phyloP scores from a whole-genome alignment of 2,797 vertebrate genomes.

The Holocentrus rufus region DNA sequence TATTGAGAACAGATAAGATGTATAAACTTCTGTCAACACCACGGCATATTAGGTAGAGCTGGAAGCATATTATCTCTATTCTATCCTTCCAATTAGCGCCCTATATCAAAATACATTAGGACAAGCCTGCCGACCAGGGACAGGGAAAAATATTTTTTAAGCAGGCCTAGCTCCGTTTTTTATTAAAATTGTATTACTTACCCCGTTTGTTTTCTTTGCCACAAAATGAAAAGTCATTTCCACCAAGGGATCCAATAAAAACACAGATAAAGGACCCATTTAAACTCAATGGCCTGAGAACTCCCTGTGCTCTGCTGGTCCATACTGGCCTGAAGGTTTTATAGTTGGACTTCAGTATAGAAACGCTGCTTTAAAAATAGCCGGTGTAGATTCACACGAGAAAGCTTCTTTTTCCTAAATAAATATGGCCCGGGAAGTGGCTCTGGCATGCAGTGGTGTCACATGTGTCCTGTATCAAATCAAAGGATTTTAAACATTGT shows the following conservation, averaged over 20 bases:
- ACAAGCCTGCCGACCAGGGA: slow-evolving; percentile 64
- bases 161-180: slow-evolving; percentile 54
- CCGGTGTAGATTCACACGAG: slow-evolving; percentile 42
- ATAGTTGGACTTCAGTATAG: slow-evolving; percentile 34
- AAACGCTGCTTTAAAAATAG: slow-evolving; percentile 59
- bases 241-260: slow-evolving; percentile 66
- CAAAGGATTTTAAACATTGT: slow-evolving; percentile 41
- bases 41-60: slow-evolving; percentile 81
- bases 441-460: background rate
- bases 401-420: slow-evolving; percentile 39
- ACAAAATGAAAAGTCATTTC: slow-evolving; percentile 73
- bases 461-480: slow-evolving; percentile 40
- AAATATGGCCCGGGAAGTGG: slow-evolving; percentile 9
- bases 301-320: slow-evolving; percentile 44
- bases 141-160: slow-evolving; percentile 63
- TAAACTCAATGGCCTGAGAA: slow-evolving; percentile 56
- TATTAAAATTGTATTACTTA: slow-evolving; percentile 76
- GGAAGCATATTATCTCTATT: slow-evolving; percentile 80
- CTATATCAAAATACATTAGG: slow-evolving; percentile 81
- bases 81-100: slow-evolving; percentile 80
- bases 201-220: slow-evolving; percentile 70
- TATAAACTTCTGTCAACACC: slow-evolving; percentile 86
- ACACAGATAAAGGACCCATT: slow-evolving; percentile 61
- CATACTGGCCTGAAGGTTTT: slow-evolving; percentile 51
- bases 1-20: slow-evolving; percentile 87